Conservation (phyloP, 2,888 invertebrate genomes). For the Tenthredo amoena region DNA sequence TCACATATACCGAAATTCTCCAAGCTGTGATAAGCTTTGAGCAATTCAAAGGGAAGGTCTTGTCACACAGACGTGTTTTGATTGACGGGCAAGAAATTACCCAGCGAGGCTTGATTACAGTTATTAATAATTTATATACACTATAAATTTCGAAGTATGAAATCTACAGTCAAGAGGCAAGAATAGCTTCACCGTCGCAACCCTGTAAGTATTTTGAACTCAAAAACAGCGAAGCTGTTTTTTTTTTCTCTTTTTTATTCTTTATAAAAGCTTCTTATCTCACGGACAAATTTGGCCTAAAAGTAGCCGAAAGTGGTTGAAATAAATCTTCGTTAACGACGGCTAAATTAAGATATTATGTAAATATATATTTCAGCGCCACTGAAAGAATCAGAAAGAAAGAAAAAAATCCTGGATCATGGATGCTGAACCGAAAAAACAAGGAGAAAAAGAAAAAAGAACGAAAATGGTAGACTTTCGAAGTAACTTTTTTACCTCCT, state of each 20-base stretch:
- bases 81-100: conserved; percentile 35
- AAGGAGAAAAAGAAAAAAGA: not conserved
- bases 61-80: not conserved
- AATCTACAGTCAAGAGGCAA: not conserved
- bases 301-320: conserved; percentile 31
- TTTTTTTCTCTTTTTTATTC: not conserved
- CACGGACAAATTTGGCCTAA: not conserved
- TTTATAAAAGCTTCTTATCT: not conserved
- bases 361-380: conserved; percentile 43
- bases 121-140: not conserved
- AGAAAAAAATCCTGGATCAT: not conserved
- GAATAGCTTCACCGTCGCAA: too few relatives aligned
- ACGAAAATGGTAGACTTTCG: not conserved
- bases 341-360: conserved; percentile 50
- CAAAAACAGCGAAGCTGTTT: not conserved
- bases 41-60: not conserved
- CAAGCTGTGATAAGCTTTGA: not conserved
- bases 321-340: conserved; percentile 44
- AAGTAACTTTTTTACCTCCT: not conserved
- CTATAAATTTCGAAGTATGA: not conserved
- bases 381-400: not conserved
- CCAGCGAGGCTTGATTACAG: not conserved
- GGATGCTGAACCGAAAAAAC: not conserved
- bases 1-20: not conserved
- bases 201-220: not conserved